A percentile compares a stretch with the other conserved stretches of the same genome.
Evolutionary conservation across 2,113 vertebrate species (phyloP).

Genomic region (Cacatua alba): DNA sequence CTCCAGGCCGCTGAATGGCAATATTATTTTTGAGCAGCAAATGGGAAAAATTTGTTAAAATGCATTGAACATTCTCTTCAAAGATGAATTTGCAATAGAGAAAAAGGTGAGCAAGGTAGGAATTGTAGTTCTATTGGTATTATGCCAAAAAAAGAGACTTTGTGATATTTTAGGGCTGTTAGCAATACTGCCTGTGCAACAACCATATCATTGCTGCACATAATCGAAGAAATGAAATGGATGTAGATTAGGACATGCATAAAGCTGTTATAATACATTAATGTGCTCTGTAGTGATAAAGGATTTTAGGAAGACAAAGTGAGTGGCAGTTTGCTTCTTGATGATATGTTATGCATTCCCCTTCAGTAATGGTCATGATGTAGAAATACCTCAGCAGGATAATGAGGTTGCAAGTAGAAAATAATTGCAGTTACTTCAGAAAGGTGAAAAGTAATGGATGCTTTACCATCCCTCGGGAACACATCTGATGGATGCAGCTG

Average conservation of each 20-base stretch:
- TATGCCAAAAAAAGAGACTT: neutral
- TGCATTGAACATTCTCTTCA: neutral
- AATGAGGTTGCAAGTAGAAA: neutral
- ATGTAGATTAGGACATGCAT: neutral
- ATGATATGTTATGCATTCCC: neutral
- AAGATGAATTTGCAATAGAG: neutral
- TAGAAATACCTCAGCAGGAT: neutral
- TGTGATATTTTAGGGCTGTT: neutral
- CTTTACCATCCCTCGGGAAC: neutral
- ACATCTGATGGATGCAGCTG: neutral
- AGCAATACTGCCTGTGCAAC: neutral
- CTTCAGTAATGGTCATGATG: neutral
- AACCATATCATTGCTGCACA: rapidly evolving
- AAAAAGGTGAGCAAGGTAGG: neutral
- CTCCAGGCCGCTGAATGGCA: neutral
- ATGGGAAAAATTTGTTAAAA: neutral
- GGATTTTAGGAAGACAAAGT: neutral
- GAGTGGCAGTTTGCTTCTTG: neutral
- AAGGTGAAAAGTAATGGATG: neutral
- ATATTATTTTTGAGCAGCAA: neutral
- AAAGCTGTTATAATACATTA: neutral
- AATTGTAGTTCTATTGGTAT: neutral
- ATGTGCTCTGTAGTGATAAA: neutral
- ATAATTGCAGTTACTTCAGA: neutral
- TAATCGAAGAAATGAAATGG: neutral